phyloP scores from a whole-genome alignment of 2,797 vertebrate species.

The Gallinago nigripennis region DNA sequence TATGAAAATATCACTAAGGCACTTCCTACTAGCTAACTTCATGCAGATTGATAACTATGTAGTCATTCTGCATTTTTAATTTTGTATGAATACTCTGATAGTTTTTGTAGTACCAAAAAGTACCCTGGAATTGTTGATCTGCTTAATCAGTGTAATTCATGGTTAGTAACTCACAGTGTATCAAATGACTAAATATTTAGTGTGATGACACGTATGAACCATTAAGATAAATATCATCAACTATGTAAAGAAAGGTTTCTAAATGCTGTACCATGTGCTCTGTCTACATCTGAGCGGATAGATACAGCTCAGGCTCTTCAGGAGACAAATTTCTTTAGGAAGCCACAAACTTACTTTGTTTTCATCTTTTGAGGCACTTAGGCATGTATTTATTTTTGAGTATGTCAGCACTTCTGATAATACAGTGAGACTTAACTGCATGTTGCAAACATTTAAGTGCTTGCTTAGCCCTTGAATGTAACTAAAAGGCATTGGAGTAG shows the following conservation, averaged over 20 bases:
- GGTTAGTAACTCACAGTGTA: background rate
- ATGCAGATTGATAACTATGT: background rate
- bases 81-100: background rate
- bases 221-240: background rate
- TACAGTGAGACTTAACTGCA: background rate
- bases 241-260: background rate
- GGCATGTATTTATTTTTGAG: background rate
- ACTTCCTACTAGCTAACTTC: background rate
- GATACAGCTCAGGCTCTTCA: background rate
- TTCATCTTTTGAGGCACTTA: constrained; percentile 4
- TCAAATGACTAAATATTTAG: background rate
- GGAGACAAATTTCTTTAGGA: background rate
- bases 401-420: background rate
- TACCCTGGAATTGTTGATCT: background rate
- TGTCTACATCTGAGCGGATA: background rate
- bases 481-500: background rate
- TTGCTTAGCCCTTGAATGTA: background rate
- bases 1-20: background rate
- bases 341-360: background rate
- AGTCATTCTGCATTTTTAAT: background rate
- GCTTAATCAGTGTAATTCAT: background rate
- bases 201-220: background rate
- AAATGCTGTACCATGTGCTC: background rate
- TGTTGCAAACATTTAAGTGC: background rate
- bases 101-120: background rate